Base-by-base conservation (phyloP, 2,888 invertebrate genomes). In the Pecten maximus region DNA sequence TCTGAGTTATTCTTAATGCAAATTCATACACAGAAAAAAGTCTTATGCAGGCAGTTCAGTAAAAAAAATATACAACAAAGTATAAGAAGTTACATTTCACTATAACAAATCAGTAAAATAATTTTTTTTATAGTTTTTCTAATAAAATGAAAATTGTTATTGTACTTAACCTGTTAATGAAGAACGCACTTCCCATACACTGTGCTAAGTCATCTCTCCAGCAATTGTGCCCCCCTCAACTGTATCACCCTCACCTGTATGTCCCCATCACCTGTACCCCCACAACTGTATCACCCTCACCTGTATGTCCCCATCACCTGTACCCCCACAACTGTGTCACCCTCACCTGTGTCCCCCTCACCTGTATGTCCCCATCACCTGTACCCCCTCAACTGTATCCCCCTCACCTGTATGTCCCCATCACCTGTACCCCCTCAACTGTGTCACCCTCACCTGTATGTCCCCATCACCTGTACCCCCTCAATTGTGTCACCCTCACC, bases 41-140 rank as follows among this genome's bases (percentile, higher is more conserved):
- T 54, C 54, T 54, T 54, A 54, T 54, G 54, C 54, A 54, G n/a
- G 54, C 54, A 54, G n/a, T 54, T 54, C 54, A 54, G 54, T 19
- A 54, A 54, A 8, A 54, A 54, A 54, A 54, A 54, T 54, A 54
- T 19, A n/a, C 19, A 15, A 54, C 6, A 54, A n/a, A 19, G 0
- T 54, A 54, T 23, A 54, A 54, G 23, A 54, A 54, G 54, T 54
- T 54, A 54, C 19, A 54, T 54, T 54, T n/a, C 28, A 74, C 23
- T 74, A 74, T 12, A 74, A 35, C 23, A 74, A 28, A 28, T 74
- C 28, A 74, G 16, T 74, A 23, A 23, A 60, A 28, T 74, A 12
- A 74, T 35, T 23, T 74, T 8, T 2, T 12, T 35, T 74, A 28
- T 6, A 3, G 3, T 54, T 54, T 19, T n/a, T 54, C n/a, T 54